Conservation (phyloP, 2,113 vertebrate genomes). For the Piaya cayana region DNA sequence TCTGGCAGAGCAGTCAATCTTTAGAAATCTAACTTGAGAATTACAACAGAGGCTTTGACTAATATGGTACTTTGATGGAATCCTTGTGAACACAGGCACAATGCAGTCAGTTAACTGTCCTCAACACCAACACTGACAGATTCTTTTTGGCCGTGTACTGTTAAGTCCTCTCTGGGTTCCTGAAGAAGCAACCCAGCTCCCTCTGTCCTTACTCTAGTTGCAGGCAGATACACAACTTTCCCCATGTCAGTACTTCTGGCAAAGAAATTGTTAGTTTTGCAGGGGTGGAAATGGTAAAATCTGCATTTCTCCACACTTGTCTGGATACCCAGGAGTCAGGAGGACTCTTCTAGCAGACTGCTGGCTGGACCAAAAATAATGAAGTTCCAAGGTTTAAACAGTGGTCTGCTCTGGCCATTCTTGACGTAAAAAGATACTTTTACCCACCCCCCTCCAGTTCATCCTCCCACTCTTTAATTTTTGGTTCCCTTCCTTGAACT, state of each 20-base stretch:
- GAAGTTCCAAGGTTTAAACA: constrained; percentile 29
- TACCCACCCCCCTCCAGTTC: background rate
- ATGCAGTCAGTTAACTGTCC: background rate
- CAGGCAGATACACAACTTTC: background rate
- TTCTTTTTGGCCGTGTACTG: background rate
- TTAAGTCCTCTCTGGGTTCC: background rate
- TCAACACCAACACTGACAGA: background rate
- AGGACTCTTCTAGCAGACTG: constrained; percentile 5
- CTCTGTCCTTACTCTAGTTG: background rate
- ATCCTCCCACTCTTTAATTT: constrained; percentile 11
- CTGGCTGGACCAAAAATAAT: constrained; percentile 50
- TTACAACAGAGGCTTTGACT: background rate
- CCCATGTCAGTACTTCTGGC: background rate
- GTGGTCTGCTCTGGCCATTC: constrained; percentile 12
- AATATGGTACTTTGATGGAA: background rate
- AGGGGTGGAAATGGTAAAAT: constrained; percentile 40
- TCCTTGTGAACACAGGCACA: background rate
- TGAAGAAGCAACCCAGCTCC: background rate
- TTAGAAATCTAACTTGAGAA: background rate
- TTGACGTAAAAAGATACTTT: constrained; percentile 39
- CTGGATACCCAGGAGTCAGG: background rate
- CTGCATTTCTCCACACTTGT: constrained; percentile 23
- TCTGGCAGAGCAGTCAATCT: background rate
- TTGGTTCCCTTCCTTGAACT: constrained; percentile 8
- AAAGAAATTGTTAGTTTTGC: background rate